These are phyloP conservation scores for Sander lucioperca DNA, from an alignment of 2,113 vertebrate genomes.

Conservation along the genomic window DNA sequence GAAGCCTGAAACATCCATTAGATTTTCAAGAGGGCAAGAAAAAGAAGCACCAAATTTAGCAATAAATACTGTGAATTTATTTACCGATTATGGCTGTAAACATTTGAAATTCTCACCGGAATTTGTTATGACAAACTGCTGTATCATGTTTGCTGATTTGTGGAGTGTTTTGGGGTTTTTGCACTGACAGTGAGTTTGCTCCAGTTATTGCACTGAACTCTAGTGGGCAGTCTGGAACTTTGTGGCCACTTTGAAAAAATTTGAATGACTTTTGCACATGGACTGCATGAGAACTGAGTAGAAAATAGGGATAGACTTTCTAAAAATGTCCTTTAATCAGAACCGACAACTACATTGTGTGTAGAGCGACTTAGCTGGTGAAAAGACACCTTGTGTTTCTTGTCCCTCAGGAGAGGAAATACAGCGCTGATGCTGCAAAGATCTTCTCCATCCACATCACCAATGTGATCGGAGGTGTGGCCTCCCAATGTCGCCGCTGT, in stretches of 20 bases:
- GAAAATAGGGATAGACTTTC: background rate
- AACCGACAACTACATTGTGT: background rate
- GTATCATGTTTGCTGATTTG: background rate
- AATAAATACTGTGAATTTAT: background rate
- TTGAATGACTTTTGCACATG: background rate
- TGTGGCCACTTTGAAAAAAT: background rate
- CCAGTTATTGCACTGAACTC: conserved; percentile 3
- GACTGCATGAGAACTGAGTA: background rate
- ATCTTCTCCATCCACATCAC: conserved; percentile 93
- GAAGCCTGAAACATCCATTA: background rate
- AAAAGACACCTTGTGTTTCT: conserved; percentile 1
- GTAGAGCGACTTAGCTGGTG: background rate
- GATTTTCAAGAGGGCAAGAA: background rate
- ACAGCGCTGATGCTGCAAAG: conserved; percentile 89
- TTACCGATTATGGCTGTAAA: background rate
- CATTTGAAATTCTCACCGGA: background rate
- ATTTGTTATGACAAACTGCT: background rate
- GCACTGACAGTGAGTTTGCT: background rate
- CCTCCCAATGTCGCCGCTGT: conserved; percentile 91
- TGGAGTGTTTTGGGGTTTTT: background rate
- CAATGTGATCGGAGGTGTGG: conserved; percentile 91
- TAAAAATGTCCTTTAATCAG: background rate
- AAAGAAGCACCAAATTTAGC: background rate
- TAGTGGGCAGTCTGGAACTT: conserved; percentile 57
- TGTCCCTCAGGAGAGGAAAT: conserved; percentile 85